Conservation (phyloP, 2,113 vertebrate species). For the Tragelaphus strepsiceros region DNA sequence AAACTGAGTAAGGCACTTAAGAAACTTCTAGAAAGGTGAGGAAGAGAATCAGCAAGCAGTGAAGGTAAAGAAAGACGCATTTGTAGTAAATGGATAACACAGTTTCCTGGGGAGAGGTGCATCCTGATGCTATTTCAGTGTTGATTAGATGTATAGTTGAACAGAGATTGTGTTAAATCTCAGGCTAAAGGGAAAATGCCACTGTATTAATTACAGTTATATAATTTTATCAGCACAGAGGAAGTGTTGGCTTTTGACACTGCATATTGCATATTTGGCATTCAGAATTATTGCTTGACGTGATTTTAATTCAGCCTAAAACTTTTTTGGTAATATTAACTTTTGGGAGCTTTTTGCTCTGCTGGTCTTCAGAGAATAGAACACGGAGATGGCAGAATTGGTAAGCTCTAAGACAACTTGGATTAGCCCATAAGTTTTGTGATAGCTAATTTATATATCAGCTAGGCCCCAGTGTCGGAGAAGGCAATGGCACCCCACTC, state of each 20-base stretch:
- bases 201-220: neutral
- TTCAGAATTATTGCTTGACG: neutral
- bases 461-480: neutral
- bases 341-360: neutral
- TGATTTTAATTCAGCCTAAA: constrained; percentile 3
- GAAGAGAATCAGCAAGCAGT: neutral
- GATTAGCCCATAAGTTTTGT: neutral
- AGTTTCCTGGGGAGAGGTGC: neutral
- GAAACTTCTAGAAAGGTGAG: neutral
- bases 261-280: neutral
- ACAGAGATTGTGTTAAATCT: neutral
- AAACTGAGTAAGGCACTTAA: neutral
- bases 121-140: neutral
- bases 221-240: neutral
- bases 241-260: neutral
- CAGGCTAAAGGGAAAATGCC: neutral
- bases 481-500: no score
- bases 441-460: neutral
- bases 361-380: neutral
- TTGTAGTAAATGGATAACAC: neutral
- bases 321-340: neutral
- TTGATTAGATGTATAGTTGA: neutral
- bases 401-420: neutral
- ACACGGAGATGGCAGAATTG: neutral
- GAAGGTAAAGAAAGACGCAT: neutral